These are phyloP conservation scores for Acinonyx jubatus DNA, from an alignment of 2,113 vertebrate species.

Conservation along the genomic window DNA sequence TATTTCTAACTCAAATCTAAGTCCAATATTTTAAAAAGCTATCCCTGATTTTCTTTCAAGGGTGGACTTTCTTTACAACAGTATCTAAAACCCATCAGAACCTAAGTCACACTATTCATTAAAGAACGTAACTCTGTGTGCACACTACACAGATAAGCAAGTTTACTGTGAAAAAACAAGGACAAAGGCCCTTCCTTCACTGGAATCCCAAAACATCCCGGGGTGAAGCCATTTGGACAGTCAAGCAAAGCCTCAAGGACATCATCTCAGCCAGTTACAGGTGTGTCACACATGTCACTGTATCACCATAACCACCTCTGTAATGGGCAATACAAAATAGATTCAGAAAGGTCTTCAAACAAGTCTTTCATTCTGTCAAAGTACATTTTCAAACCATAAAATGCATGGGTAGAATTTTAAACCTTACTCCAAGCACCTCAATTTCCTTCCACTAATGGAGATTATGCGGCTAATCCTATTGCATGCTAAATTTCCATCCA, in stretches of 20 bases:
- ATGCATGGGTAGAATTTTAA: conserved; percentile 58
- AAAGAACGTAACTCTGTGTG: neutral
- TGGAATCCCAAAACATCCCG: neutral
- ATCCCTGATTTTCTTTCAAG: conserved; percentile 10
- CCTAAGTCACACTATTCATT: neutral
- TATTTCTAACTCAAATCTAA: conserved; percentile 3
- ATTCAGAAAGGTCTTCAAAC: conserved; percentile 16
- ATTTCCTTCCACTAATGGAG: conserved; percentile 39
- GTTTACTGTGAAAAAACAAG: neutral
- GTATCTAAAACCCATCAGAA: neutral
- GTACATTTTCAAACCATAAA: conserved; percentile 49
- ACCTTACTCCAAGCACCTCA: conserved; percentile 29
- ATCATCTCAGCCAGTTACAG: neutral
- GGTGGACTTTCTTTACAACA: neutral
- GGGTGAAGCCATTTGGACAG: neutral
- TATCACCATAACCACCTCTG: neutral
- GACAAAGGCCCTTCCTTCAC: neutral
- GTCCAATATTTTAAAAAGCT: neutral
- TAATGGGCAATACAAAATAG: neutral
- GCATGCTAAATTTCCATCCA: conserved; percentile 55
- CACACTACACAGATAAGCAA: neutral
- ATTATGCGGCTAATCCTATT: conserved; percentile 48
- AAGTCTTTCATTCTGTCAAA: conserved; percentile 16
- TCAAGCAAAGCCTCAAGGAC: neutral
- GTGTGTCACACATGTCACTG: neutral